Conservation (phyloP, 2,888 invertebrate genomes). For the Mamestra brassicae region DNA sequence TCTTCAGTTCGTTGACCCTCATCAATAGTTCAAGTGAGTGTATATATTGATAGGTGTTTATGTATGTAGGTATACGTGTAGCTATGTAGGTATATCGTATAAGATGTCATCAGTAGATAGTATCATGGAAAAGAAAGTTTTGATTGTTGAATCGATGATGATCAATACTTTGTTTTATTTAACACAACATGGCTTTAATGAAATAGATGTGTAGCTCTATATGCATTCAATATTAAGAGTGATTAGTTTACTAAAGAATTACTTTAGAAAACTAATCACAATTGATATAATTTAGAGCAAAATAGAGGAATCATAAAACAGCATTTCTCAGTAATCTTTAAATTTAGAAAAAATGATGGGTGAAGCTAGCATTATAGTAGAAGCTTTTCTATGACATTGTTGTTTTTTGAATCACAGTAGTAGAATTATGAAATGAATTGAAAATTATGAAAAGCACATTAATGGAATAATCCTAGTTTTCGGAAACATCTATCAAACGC, state of each 20-base stretch:
- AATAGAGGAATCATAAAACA: too few species aligned
- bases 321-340: too few species aligned
- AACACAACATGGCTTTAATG: neutral
- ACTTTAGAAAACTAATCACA: too few species aligned
- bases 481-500: neutral
- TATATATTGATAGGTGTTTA: neutral
- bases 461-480: too few species aligned
- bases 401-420: too few species aligned
- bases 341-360: too few species aligned
- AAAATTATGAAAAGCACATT: too few species aligned
- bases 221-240: neutral
- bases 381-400: too few species aligned
- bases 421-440: too few species aligned
- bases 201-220: neutral
- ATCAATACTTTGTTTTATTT: neutral
- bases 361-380: too few species aligned
- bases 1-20: constrained; percentile 60
- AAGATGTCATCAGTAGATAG: constrained; percentile 8
- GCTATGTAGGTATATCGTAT: neutral
- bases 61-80: neutral
- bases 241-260: too few species aligned
- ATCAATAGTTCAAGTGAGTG: constrained; percentile 55
- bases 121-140: constrained; percentile 9
- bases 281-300: too few species aligned
- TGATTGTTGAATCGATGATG: constrained; percentile 8